Conservation (phyloP, 2,888 invertebrate genomes). For the Schizotus pectinicornis region DNA sequence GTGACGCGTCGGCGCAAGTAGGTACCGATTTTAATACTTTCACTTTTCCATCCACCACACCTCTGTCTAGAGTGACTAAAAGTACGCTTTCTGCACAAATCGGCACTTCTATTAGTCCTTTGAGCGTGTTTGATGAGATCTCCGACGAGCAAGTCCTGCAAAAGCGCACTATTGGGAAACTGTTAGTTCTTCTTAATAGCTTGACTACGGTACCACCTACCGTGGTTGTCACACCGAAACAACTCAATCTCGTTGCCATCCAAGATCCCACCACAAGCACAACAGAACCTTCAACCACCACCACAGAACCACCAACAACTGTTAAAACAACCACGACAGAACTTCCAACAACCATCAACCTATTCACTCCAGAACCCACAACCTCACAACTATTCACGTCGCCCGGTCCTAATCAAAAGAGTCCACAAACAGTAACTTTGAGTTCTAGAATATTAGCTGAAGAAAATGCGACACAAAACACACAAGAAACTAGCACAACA, state of each 20-base stretch:
- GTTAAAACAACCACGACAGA: conserved; percentile 14
- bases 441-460: too few species aligned
- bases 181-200: conserved; percentile 56
- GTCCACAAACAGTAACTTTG: too few species aligned
- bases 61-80: conserved; percentile 47
- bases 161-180: conserved; percentile 52
- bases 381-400: conserved; percentile 14
- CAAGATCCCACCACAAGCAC: conserved; percentile 16
- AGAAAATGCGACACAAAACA: conserved; percentile 7
- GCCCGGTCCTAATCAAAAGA: not conserved
- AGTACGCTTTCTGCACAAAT: conserved; percentile 39
- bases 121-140: conserved; percentile 51
- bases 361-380: conserved; percentile 2
- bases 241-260: conserved; percentile 20
- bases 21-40: conserved; percentile 53
- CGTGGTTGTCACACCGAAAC: conserved; percentile 53
- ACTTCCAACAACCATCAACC: conserved; percentile 3
- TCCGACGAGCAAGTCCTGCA: conserved; percentile 50
- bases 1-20: conserved; percentile 48
- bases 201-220: conserved; percentile 45
- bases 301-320: conserved; percentile 14
- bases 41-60: conserved; percentile 46
- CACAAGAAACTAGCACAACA: conserved; percentile 21
- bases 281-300: conserved; percentile 9
- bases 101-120: conserved; percentile 50